Base-by-base conservation (phyloP, 2,888 invertebrate species). In the Scrobipalpa costella region DNA sequence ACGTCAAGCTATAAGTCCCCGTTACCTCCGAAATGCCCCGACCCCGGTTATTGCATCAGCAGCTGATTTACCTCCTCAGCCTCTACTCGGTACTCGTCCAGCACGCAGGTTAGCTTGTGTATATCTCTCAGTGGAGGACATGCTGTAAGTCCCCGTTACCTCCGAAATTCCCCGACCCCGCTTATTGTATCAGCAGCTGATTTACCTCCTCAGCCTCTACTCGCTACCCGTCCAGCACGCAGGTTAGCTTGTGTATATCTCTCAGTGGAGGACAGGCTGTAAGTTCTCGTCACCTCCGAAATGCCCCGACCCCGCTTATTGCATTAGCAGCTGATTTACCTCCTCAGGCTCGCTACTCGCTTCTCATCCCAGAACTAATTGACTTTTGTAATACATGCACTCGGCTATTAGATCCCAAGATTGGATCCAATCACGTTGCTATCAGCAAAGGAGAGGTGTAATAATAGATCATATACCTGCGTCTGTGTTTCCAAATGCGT, bases 291-390 rank as follows among this genome's bases (percentile, higher is more conserved):
- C 38, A 49, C 49, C 60, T 33, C 38, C 60, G 49, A 34, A 60
- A 47, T 60, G 34, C 49, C 60, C 66, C 66, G 69, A 67, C 65
- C 66, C 66, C 66, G 67, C 68, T 79, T 76, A 83, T 82, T 80
- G 73, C 76, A 76, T 82, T 81, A 81, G 68, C 73, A 68, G 73
- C 73, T 78, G 79, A 83, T 81, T 81, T 72, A 71, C 76, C 74
- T 76, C 74, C 71, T 63, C 66, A 71, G 73, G 68, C 72, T 44
- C 44, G 44, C 44, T 44, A 44, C 76, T 75, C 61, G 34, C 47
- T 76, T 49, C 47, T 79, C 77, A 78, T 76, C 77, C 73, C 66
- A 65, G 70, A 77, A 77, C 77, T 60, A 68, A 71, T 73, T 67
- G 62, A 57, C 63, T 61, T 40, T 64, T 61, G 63, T 66, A 66